Base-by-base conservation (phyloP, 2,797 vertebrate genomes). In the Gephyroberyx darwinii region DNA sequence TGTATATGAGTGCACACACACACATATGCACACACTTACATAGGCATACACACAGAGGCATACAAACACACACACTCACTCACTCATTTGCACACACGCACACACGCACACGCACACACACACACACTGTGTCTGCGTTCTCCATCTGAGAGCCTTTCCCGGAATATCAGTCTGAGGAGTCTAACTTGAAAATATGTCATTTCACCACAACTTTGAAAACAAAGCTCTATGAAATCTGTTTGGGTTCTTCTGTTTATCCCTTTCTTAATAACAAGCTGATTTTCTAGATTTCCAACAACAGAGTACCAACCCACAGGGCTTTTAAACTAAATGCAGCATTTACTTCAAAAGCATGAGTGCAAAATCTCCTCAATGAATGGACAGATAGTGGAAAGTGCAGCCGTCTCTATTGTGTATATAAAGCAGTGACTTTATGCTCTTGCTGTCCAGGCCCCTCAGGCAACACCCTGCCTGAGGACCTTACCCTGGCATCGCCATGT, bases 121-220 rank as follows among this genome's bases (percentile, higher is more conserved):
- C 37, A 69, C 47, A 57, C 20, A 56, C 67, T 61, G 67, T 73
- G 20, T 80, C 66, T 73, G 55, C 78, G 82, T 76, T 86, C 71
- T 45, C 43, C 60, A 67, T 83, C 70, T 68, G 71, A 78, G 73
- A 79, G 73, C 52, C 39, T 84, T 92, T 92, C 84, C 88, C 60
- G 75, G 88, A 91, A 92, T 71, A 78, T 45, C 82, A 86, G 71
- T 80, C 72, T 71, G 72, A 85, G 82, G 83, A 83, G 83, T 82
- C 79, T 62, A 65, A 64, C 62, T 69, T 45, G 33, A 80, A 88
- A 89, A 81, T 73, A 90, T 88, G 87, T 74, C 58, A 78, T 72
- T 83, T 77, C 45, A 89, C 92, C 92, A 55, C 90, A 90, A 77
- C 81, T 90, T 75, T 86, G 75, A 90, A 91, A 92, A 92, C 90